Percentiles rank a stretch among this genome's conserved stretches.
phyloP scores from a whole-genome alignment of 1,140 invertebrate species.

The Coboldia fuscipes region DNA sequence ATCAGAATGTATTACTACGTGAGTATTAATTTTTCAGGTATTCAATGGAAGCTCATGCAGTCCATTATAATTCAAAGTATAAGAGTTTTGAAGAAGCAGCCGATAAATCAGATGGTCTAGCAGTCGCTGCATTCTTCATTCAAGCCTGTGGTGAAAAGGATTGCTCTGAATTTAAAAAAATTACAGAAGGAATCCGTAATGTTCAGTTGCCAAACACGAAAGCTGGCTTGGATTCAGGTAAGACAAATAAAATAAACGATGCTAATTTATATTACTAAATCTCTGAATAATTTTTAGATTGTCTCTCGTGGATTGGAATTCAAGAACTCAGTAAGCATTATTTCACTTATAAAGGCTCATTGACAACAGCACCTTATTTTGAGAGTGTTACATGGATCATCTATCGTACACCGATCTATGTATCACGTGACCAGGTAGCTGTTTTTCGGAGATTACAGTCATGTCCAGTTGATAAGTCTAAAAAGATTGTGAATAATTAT shows the following conservation, averaged over 20 bases:
- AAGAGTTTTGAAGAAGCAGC: conserved; percentile 37
- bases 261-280: neutral
- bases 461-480: conserved; percentile 19
- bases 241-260: neutral
- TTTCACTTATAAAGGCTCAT: conserved; percentile 32
- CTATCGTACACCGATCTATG: conserved; percentile 42
- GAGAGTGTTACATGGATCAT: conserved; percentile 55
- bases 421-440: conserved; percentile 44
- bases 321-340: conserved; percentile 22
- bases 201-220: conserved; percentile 19
- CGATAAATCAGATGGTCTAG: conserved; percentile 49
- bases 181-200: conserved; percentile 18
- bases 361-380: conserved; percentile 45
- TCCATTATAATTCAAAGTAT: conserved; percentile 61
- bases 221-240: conserved; percentile 18
- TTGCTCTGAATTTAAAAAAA: conserved; percentile 20
- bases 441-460: conserved; percentile 20
- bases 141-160: conserved; percentile 27
- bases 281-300: conserved; percentile 8
- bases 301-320: conserved; percentile 19
- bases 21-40: conserved; percentile 18
- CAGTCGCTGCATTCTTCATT: conserved; percentile 52
- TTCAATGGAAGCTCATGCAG: conserved; percentile 54
- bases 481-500: conserved; percentile 21
- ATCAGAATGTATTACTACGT: conserved; percentile 6